Evolutionary conservation across 2,888 invertebrate species (phyloP), one percentile per base, ranked within the genome.

Genomic region (Diarsia brunnea): DNA sequence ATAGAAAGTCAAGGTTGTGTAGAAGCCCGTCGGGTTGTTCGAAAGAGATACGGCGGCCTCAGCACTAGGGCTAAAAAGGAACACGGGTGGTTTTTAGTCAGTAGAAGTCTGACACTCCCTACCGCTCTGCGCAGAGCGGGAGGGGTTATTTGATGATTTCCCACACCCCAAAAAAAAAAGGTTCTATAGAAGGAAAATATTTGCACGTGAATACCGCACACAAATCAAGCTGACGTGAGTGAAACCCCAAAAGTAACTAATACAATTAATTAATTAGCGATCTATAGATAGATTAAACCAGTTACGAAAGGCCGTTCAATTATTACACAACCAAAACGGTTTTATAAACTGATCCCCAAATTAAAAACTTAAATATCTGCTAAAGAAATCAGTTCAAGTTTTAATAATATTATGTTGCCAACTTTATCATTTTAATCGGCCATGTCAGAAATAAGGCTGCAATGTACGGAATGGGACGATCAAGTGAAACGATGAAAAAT

Each of bases 361-460:
- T 47, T 53, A 47, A 58, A 66, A 14, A 12, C 27, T 2, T 14
- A 63, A 73, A 72, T 71, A 82, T 74, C 78, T 53, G 68, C n/a
- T 49, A 74, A 73, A 47, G 66, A 65, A 78, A 81, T 86, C 80
- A 67, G 71, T 79, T 5, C 27, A 43, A 79, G 63, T 78, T 81
- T 70, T 65, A 77, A n/a, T n/a, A n/a, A n/a, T n/a, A n/a, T 78
- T 72, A 86, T 81, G 68, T 82, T 72, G 79, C 78, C 74, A 88
- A 79, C 78, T 92, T 91, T 91, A 93, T 93, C 92, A 91, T 88
- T 79, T 86, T 88, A 88, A 92, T 92, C 90, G 88, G 74, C 79
- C 79, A 84, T 90, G 92, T 91, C 92, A 91, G 89, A 86, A 90
- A 89, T 73, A 73, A 84, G 88, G 84, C 81, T 87, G 87, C 83